Evolutionary conservation across 2,797 vertebrate species (phyloP).

Genomic region (Tiaroga cobitis): DNA sequence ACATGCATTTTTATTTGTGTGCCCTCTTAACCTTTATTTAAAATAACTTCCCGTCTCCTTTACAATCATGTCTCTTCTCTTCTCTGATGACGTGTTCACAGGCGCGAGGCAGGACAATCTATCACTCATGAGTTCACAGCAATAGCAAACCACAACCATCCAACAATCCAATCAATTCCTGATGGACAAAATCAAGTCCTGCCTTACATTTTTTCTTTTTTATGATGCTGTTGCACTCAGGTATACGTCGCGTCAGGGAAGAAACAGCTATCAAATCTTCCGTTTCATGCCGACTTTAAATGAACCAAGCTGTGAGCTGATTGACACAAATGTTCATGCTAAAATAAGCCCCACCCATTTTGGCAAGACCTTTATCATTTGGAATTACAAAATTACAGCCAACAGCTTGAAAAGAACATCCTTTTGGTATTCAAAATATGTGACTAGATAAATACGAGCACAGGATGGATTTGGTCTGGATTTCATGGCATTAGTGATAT

Average conservation of each 20-base stretch:
- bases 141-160: background rate
- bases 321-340: slow-evolving; percentile 44
- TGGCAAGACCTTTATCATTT: slow-evolving; percentile 37
- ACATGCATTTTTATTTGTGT: background rate
- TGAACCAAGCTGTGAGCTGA: slow-evolving; percentile 26
- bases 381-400: slow-evolving; percentile 41
- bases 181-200: background rate
- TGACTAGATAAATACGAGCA: slow-evolving; percentile 40
- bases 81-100: background rate
- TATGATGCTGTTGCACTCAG: background rate
- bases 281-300: background rate
- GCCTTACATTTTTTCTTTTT: background rate
- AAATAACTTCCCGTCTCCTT: background rate
- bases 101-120: background rate
- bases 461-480: slow-evolving; percentile 47
- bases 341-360: slow-evolving; percentile 41
- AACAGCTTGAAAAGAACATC: slow-evolving; percentile 50
- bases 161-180: background rate
- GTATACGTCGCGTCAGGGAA: background rate
- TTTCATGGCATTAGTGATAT: slow-evolving; percentile 52
- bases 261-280: background rate
- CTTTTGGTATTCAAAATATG: slow-evolving; percentile 41
- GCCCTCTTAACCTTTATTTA: background rate
- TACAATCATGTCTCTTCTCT: background rate
- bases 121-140: background rate